Evolutionary conservation across 1,140 invertebrate species (phyloP).

Genomic region (Pectinophora gossypiella): DNA sequence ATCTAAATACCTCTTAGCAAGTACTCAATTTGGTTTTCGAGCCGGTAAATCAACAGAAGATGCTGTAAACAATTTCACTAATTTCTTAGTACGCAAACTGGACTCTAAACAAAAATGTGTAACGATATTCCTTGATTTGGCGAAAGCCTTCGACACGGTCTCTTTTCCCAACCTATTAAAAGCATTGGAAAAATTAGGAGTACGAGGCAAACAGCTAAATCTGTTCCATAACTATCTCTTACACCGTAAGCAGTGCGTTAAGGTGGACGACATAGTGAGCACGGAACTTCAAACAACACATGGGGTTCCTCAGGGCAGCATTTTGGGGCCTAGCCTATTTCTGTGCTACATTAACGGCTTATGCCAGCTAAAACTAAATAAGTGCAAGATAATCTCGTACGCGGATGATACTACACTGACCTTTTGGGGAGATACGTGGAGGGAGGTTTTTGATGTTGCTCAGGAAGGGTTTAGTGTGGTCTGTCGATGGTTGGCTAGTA

Average conservation of each 20-base stretch:
- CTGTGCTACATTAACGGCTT: conserved; percentile 18
- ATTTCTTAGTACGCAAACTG: conserved; percentile 5
- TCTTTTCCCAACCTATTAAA: conserved; percentile 17
- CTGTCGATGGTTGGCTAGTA: background rate
- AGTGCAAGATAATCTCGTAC: background rate
- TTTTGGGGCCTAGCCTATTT: conserved; percentile 18
- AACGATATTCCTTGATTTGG: conserved; percentile 23
- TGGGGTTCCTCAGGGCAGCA: conserved; percentile 14
- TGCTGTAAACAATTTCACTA: conserved; percentile 2
- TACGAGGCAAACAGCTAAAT: conserved; percentile 12
- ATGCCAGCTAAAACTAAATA: background rate
- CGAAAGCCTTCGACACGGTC: conserved; percentile 31
- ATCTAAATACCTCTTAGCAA: no score
- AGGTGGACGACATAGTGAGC: conserved; percentile 3
- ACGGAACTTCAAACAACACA: background rate
- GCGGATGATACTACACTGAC: background rate
- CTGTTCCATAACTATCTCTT: conserved; percentile 5
- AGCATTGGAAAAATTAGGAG: conserved; percentile 19
- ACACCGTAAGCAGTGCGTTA: conserved; percentile 5
- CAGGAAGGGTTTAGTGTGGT: background rate
- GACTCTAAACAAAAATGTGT: conserved; percentile 16
- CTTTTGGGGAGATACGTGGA: background rate
- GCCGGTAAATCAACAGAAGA: background rate
- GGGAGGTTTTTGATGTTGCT: background rate
- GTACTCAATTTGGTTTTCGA: conserved; percentile 12